Evolutionary conservation across 2,113 vertebrate genomes (phyloP).

Genomic region (Tonatia bakeri): DNA sequence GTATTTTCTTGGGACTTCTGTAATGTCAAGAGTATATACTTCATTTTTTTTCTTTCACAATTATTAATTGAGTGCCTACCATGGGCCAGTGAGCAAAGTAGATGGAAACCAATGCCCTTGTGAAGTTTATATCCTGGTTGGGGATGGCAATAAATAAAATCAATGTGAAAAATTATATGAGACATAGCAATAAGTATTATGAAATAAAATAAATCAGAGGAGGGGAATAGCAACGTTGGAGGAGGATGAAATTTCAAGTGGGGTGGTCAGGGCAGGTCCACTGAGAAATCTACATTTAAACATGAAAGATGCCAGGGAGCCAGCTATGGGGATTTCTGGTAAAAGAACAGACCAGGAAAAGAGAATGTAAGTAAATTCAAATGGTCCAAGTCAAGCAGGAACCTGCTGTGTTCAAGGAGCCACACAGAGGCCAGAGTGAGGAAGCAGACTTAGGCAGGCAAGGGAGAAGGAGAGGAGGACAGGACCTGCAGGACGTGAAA

Average conservation of each 20-base stretch:
- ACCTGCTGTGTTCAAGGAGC: background rate
- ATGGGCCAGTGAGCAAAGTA: background rate
- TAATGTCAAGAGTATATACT: slow-evolving; percentile 13
- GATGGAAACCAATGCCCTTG: background rate
- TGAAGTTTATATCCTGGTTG: background rate
- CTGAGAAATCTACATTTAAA: background rate
- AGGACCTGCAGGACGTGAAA: accelerated
- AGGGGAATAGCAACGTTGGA: background rate
- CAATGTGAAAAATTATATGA: background rate
- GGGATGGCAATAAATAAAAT: background rate
- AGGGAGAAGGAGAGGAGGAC: background rate
- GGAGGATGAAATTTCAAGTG: background rate
- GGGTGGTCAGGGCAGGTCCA: background rate
- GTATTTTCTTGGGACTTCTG: slow-evolving; percentile 49
- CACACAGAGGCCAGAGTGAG: background rate
- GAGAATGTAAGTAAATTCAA: background rate
- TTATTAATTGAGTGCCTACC: slow-evolving; percentile 27
- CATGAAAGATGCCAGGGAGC: background rate
- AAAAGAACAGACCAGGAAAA: background rate
- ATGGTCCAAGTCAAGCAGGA: background rate
- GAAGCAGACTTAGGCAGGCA: background rate
- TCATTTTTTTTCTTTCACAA: slow-evolving; percentile 18
- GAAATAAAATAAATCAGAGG: background rate
- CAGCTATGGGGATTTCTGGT: background rate
- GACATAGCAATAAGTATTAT: background rate